Conservation (phyloP, 2,888 invertebrate species). For the Netelia virgata region DNA sequence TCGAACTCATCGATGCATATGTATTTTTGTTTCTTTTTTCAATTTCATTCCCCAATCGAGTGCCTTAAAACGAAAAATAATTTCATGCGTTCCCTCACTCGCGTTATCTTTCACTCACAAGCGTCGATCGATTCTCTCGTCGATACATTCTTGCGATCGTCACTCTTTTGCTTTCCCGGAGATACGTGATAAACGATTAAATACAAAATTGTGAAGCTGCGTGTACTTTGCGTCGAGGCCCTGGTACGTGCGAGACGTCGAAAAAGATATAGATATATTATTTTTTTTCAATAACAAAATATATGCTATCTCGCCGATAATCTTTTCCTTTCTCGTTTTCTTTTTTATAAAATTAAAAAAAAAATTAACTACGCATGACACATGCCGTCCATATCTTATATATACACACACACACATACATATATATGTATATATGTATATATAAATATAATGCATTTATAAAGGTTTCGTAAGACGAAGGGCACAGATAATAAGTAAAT, state of each 20-base stretch:
- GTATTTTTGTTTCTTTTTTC: not conserved
- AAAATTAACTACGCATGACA: slow-evolving; percentile 38
- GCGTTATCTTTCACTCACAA: slow-evolving; percentile 12
- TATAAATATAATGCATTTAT: slow-evolving; percentile 1
- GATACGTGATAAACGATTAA: slow-evolving; percentile 21
- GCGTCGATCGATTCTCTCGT: slow-evolving; percentile 15
- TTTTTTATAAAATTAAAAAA: slow-evolving; percentile 26
- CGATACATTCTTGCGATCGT: slow-evolving; percentile 16
- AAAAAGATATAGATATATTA: slow-evolving; percentile 7
- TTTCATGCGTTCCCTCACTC: slow-evolving; percentile 28
- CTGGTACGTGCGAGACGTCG: slow-evolving; percentile 38
- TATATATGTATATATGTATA: not conserved
- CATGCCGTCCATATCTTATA: slow-evolving; percentile 46
- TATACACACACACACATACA: slow-evolving; percentile 25
- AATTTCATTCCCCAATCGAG: slow-evolving; percentile 28
- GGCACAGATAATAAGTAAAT: slow-evolving; percentile 62
- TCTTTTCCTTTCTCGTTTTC: slow-evolving; percentile 12
- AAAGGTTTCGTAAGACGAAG: slow-evolving; percentile 37
- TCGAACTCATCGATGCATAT: slow-evolving; percentile 39
- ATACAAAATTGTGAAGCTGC: slow-evolving; percentile 24
- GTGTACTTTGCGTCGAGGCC: slow-evolving; percentile 25
- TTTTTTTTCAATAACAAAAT: slow-evolving; percentile 21
- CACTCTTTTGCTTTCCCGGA: slow-evolving; percentile 28
- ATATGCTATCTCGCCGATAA: not conserved
- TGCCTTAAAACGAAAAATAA: slow-evolving; percentile 29